These are phyloP conservation scores for Characodon lateralis DNA, from an alignment of 2,797 vertebrate species.

Conservation along the genomic window DNA sequence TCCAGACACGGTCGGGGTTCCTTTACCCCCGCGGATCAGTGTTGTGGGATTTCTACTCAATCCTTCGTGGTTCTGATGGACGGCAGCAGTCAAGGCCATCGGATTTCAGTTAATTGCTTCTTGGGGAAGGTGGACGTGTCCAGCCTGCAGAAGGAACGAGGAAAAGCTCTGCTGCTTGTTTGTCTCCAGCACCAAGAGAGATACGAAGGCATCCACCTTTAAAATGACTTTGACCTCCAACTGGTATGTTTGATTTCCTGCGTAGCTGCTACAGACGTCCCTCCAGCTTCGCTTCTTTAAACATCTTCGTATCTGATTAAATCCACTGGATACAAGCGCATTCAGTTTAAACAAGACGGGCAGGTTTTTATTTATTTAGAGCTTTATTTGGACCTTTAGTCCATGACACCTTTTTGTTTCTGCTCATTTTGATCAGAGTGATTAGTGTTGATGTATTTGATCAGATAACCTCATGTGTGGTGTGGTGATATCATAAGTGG, in stretches of 20 bases:
- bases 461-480: too few species aligned
- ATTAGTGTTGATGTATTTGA: too few species aligned
- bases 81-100: conserved; percentile 57
- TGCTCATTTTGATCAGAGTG: too few species aligned
- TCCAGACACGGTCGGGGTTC: not conserved
- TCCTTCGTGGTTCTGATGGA: not conserved
- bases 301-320: not conserved
- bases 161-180: not conserved
- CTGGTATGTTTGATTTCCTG: not conserved
- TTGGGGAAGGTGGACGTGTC: conserved; percentile 48
- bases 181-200: not conserved
- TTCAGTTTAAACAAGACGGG: not conserved
- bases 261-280: not conserved
- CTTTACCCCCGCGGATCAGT: not conserved
- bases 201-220: conserved; percentile 16
- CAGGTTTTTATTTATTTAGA: not conserved
- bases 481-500: too few species aligned
- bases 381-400: not conserved
- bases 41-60: not conserved
- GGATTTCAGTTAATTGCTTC: conserved; percentile 69
- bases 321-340: not conserved
- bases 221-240: conserved; percentile 4
- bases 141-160: conserved; percentile 25
- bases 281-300: not conserved
- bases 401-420: too few species aligned